Conservation (phyloP, 2,797 vertebrate genomes). For the Labeo calbasu region DNA sequence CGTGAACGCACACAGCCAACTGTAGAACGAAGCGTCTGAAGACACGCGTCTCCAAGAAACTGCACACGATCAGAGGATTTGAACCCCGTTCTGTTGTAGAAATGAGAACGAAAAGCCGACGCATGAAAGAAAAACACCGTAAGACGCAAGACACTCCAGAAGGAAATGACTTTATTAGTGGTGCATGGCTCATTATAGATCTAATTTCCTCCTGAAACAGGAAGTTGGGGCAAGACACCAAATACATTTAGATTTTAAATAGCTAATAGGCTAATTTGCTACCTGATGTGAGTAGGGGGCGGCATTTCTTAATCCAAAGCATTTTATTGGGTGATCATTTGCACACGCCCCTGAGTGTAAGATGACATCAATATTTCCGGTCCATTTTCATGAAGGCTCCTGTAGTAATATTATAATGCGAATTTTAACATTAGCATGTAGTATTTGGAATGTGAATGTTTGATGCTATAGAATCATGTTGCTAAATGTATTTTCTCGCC, state of each 20-base stretch:
- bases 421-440: background rate
- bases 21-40: background rate
- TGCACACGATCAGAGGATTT: background rate
- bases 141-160: background rate
- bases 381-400: background rate
- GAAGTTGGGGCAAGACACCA: background rate
- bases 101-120: background rate
- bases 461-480: accelerated
- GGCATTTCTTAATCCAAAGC: background rate
- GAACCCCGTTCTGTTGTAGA: too few relatives aligned
- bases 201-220: background rate
- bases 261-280: background rate
- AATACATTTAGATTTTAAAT: background rate
- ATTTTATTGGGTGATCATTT: background rate
- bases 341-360: background rate
- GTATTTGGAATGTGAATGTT: background rate
- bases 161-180: background rate
- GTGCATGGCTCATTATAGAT: too few relatives aligned
- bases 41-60: background rate
- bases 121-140: background rate
- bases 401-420: background rate
- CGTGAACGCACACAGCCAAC: background rate
- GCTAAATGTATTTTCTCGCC: background rate
- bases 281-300: background rate
- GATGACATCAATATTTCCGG: background rate